Evolutionary conservation across 2,888 invertebrate species (phyloP), one percentile per base, ranked within the genome.

Genomic region (Melitaea athalia): DNA sequence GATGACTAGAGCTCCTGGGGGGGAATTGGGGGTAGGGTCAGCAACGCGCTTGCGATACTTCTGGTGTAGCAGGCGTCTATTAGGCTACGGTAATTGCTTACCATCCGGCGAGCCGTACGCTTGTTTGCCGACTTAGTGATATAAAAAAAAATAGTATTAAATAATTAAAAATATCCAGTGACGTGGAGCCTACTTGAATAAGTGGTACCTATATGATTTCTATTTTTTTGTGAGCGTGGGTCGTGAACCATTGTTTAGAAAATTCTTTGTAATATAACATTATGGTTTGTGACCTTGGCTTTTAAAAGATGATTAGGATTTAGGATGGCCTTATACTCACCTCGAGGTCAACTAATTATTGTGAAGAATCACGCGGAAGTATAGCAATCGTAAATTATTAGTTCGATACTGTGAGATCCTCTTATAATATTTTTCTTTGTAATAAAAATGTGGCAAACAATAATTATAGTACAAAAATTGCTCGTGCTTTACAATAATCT

Each of bases 311-410:
- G 83, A 84, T 86, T 84, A 83, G 82, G 78, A 75, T 70, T 65
- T 73, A 66, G 72, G 71, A 76, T 83, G 84, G 82, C 84, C 85
- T 87, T 85, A 77, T 76, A 75, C 69, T 72, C 70, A 78, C 69
- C n/a, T 45, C 81, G 78, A 87, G 83, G 84, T 83, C 85, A 83
- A 77, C 73, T 86, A 85, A 87, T 87, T 86, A 83, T 81, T 80
- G 78, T 77, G 50, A 81, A 85, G 84, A 83, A 81, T 73, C 86
- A 84, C 5, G 57, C 89, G 89, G 90, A 90, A 90, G 84, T 79
- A 33, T 31, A 77, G 77, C 70, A 74, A 74, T 76, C 82, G 81
- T 78, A 80, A 77, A 66, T 74, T 68, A 63, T 69, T 82, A 82
- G 78, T 74, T 81, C 78, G 69, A 79, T 79, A 78, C 77, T 87